Conservation (phyloP, 2,113 vertebrate genomes). For the Panurus biarmicus region DNA sequence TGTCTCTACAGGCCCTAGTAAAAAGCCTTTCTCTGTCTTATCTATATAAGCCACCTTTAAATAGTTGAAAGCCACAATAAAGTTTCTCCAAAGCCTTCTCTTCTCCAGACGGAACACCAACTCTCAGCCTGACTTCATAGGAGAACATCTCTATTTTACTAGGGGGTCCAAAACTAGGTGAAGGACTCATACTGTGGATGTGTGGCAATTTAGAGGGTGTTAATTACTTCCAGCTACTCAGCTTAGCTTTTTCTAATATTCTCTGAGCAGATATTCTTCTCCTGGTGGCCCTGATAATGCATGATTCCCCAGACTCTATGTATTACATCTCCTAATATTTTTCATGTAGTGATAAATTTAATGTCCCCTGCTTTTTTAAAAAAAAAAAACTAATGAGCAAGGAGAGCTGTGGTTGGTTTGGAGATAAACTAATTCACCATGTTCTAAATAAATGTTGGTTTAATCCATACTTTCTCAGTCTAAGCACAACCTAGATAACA, state of each 20-base stretch:
- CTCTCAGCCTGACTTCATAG: not conserved
- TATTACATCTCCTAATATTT: not conserved
- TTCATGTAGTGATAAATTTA: not conserved
- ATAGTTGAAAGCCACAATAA: not conserved
- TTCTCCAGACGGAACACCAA: not conserved
- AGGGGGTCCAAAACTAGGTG: accelerated
- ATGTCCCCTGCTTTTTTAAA: not conserved
- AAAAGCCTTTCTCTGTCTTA: not conserved
- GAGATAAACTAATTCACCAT: not conserved
- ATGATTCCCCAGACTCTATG: not conserved
- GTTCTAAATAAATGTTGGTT: not conserved
- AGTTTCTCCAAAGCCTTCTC: not conserved
- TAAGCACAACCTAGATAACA: not conserved
- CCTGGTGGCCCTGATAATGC: not conserved
- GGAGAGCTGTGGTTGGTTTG: not conserved
- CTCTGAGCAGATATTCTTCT: not conserved
- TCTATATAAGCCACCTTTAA: not conserved
- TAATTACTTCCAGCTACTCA: not conserved
- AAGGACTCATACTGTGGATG: not conserved
- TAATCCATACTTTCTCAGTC: not conserved
- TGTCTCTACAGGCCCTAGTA: not conserved
- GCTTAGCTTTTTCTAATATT: not conserved
- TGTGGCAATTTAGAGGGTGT: not conserved
- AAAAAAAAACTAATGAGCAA: not conserved
- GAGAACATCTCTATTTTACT: not conserved